Evolutionary conservation across 2,797 vertebrate genomes (phyloP).

Genomic region (Malurus splendens): DNA sequence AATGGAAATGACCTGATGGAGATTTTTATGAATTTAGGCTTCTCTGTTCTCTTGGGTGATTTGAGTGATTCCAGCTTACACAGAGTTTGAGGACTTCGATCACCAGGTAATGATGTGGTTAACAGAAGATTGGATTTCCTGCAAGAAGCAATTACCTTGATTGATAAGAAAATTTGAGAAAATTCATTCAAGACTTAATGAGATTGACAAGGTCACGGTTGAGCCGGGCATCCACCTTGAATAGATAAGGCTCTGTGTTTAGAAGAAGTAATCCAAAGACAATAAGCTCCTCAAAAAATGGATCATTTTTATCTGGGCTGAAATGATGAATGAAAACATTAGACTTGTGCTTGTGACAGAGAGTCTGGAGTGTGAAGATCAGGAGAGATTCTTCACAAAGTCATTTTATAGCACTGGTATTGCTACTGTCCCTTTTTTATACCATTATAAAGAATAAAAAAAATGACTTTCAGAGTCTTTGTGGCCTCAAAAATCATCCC

Average conservation of each 20-base stretch:
- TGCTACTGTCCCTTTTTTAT: slow-evolving; percentile 14
- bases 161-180: slow-evolving; percentile 57
- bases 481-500: slow-evolving; percentile 29
- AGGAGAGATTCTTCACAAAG: slow-evolving; percentile 42
- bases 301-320: slow-evolving; percentile 44
- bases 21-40: slow-evolving; percentile 22
- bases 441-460: slow-evolving; percentile 39
- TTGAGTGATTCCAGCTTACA: slow-evolving; percentile 29
- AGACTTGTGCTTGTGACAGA: slow-evolving; percentile 41
- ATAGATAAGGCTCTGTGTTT: slow-evolving; percentile 34
- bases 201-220: slow-evolving; percentile 49
- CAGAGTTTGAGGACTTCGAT: slow-evolving; percentile 22
- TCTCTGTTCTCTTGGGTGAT: background rate
- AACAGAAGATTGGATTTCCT: slow-evolving; percentile 58
- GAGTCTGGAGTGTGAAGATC: slow-evolving; percentile 51
- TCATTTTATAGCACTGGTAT: slow-evolving; percentile 19
- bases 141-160: slow-evolving; percentile 50
- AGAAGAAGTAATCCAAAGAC: slow-evolving; percentile 37
- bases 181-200: slow-evolving; percentile 46
- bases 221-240: slow-evolving; percentile 25
- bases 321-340: slow-evolving; percentile 56
- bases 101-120: slow-evolving; percentile 48
- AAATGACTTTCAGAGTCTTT: slow-evolving; percentile 42
- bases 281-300: slow-evolving; percentile 23
- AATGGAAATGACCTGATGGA: slow-evolving; percentile 1